phyloP scores from a whole-genome alignment of 2,797 vertebrate genomes.

The Limnodromus scolopaceus region DNA sequence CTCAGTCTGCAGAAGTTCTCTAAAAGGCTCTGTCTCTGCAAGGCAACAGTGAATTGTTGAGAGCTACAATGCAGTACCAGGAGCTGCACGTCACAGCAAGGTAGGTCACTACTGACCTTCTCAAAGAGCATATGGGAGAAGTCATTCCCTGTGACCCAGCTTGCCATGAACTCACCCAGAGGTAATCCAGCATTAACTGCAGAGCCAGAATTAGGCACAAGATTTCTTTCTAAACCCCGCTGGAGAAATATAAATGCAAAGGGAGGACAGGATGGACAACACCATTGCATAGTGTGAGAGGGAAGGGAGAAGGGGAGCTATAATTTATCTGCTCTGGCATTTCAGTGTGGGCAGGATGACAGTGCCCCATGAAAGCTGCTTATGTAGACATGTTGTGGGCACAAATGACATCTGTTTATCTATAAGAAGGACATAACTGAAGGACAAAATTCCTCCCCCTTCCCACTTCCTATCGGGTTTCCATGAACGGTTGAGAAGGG shows the following conservation, averaged over 20 bases:
- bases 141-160: not conserved
- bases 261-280: not conserved
- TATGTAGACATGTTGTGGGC: not conserved
- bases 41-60: not conserved
- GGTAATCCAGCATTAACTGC: not conserved
- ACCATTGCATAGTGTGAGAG: not conserved
- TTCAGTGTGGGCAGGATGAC: not conserved
- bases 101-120: not conserved
- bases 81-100: not conserved
- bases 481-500: not conserved
- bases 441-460: not conserved
- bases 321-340: not conserved
- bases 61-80: not conserved
- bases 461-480: not conserved
- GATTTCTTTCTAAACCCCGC: not conserved
- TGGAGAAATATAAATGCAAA: not conserved
- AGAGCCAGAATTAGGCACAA: not conserved
- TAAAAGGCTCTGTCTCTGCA: not conserved
- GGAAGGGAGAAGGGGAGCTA: not conserved
- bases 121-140: not conserved
- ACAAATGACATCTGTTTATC: not conserved
- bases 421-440: not conserved
- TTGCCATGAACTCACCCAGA: not conserved
- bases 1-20: not conserved
- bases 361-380: not conserved